Percentiles rank a stretch among this genome's conserved stretches.
These are phyloP conservation scores for Lasius platythorax DNA, from an alignment of 2,888 invertebrate genomes.

Conservation along the genomic window DNA sequence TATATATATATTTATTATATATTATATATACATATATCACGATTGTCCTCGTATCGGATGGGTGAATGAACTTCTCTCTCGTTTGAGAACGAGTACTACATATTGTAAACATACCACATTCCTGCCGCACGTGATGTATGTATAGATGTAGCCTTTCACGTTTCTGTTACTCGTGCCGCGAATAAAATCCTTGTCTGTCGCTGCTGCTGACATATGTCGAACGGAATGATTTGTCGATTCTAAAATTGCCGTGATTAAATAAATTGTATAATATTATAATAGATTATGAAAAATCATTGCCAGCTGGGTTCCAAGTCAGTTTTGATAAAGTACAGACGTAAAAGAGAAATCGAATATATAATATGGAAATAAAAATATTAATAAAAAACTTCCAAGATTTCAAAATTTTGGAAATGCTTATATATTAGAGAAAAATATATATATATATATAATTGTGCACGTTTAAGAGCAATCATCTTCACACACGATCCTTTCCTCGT, in stretches of 20 bases:
- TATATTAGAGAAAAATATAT: background rate
- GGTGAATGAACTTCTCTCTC: constrained; percentile 73
- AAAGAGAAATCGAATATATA: background rate
- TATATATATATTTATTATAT: background rate
- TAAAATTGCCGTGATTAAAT: constrained; percentile 19
- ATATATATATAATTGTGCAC: background rate
- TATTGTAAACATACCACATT: constrained; percentile 80
- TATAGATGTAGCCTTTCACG: constrained; percentile 72
- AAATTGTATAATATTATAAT: background rate
- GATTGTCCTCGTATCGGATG: constrained; percentile 48
- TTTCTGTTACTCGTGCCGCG: constrained; percentile 64
- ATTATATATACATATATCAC: constrained; percentile 51
- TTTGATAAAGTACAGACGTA: background rate
- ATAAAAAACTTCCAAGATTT: background rate
- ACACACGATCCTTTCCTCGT: constrained; percentile 37
- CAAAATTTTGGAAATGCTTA: background rate
- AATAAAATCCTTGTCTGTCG: constrained; percentile 39
- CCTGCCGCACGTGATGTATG: constrained; percentile 65
- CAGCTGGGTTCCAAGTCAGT: background rate
- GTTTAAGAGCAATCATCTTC: constrained; percentile 15
- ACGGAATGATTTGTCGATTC: constrained; percentile 41
- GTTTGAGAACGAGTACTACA: constrained; percentile 68
- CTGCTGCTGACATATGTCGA: constrained; percentile 33
- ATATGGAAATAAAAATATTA: background rate
- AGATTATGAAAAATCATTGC: background rate